Conservation (phyloP, 2,888 invertebrate genomes). For the Drosophila limbata region DNA sequence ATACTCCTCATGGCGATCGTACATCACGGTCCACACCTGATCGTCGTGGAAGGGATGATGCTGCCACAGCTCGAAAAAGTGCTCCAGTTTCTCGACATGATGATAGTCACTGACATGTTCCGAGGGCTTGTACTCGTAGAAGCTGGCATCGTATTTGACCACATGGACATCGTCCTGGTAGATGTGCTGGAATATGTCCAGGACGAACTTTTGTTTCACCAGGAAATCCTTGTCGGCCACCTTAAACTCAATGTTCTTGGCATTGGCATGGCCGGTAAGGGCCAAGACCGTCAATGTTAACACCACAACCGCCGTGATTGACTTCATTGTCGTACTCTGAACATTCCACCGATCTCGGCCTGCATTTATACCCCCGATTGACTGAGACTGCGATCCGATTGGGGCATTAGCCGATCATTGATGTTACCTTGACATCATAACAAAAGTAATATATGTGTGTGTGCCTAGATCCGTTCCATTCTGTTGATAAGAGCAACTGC, state of each 20-base stretch:
- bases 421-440: slow-evolving; percentile 52
- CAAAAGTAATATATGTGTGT: slow-evolving; percentile 13
- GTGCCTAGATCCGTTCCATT: slow-evolving; percentile 44
- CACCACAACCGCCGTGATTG: slow-evolving; percentile 80
- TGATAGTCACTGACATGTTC: slow-evolving; percentile 88
- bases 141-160: slow-evolving; percentile 86
- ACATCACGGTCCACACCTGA: slow-evolving; percentile 78
- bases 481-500: slow-evolving; percentile 34
- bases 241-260: slow-evolving; percentile 78
- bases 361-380: slow-evolving; percentile 49
- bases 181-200: slow-evolving; percentile 87
- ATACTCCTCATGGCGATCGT: slow-evolving; percentile 85
- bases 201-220: slow-evolving; percentile 86
- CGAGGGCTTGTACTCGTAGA: slow-evolving; percentile 87
- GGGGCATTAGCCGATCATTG: slow-evolving; percentile 25
- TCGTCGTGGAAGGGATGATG: slow-evolving; percentile 84
- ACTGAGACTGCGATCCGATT: not conserved
- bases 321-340: slow-evolving; percentile 81
- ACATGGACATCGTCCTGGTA: slow-evolving; percentile 87
- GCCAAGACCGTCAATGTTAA: slow-evolving; percentile 74
- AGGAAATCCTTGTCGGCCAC: slow-evolving; percentile 87
- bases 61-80: slow-evolving; percentile 87
- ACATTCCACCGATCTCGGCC: slow-evolving; percentile 22
- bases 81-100: slow-evolving; percentile 87
- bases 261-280: slow-evolving; percentile 72